A percentile compares a stretch with the other conserved stretches of the same genome.
Conservation (phyloP, 2,113 vertebrate species). For the Hyla sarda region DNA sequence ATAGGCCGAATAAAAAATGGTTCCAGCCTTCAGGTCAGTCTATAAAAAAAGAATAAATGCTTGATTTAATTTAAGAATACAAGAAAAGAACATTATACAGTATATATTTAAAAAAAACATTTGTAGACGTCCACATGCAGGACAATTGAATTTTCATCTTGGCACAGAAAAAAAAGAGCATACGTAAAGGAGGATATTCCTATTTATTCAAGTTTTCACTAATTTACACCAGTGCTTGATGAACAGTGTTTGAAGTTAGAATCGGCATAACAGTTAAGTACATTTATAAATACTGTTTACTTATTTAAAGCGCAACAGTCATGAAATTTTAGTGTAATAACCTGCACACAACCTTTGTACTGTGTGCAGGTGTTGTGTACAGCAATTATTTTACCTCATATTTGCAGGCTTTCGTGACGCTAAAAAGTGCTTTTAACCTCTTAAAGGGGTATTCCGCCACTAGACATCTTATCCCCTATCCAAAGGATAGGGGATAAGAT, state of each 20-base stretch:
- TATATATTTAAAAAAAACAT: slow-evolving; percentile 5
- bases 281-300: too few relatives aligned
- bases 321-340: too few relatives aligned
- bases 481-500: too few relatives aligned
- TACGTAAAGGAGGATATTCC: background rate
- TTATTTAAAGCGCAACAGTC: too few relatives aligned
- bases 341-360: too few relatives aligned
- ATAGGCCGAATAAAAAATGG: slow-evolving; percentile 35
- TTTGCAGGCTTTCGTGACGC: too few relatives aligned
- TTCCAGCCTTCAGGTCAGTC: slow-evolving; percentile 18
- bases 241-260: background rate
- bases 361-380: too few relatives aligned
- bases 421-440: too few relatives aligned
- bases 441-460: too few relatives aligned
- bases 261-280: background rate
- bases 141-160: background rate
- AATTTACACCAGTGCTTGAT: background rate
- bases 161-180: background rate
- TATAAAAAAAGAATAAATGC: background rate
- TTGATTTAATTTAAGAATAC: slow-evolving; percentile 20
- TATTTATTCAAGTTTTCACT: background rate
- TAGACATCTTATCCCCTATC: too few relatives aligned
- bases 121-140: background rate
- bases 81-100: background rate
- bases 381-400: too few relatives aligned